phyloP scores from a whole-genome alignment of 2,888 invertebrate species.

The Leptinotarsa tumamoca region DNA sequence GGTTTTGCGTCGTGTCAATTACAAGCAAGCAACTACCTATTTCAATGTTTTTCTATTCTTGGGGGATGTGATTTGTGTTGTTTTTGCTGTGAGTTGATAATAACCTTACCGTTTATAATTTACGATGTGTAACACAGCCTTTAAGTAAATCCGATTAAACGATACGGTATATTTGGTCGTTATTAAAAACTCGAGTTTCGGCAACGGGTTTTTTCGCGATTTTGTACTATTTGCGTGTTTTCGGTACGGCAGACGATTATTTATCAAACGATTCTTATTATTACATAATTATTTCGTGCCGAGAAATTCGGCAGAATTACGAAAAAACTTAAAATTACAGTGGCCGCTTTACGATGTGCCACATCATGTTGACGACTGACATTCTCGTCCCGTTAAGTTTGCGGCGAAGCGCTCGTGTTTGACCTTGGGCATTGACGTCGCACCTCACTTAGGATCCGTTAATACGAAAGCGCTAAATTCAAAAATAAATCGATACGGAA shows the following conservation, averaged over 20 bases:
- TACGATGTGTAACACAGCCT: constrained; percentile 61
- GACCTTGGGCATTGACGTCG: constrained; percentile 48
- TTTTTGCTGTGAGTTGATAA: constrained; percentile 34
- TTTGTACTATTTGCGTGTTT: constrained; percentile 66
- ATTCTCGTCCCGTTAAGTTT: constrained; percentile 43
- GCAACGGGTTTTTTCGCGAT: constrained; percentile 63
- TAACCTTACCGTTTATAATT: constrained; percentile 55
- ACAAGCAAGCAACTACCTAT: constrained; percentile 32
- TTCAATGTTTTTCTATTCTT: constrained; percentile 42
- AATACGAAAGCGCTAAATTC: constrained; percentile 40
- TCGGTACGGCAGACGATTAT: constrained; percentile 62
- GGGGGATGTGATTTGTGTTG: constrained; percentile 27
- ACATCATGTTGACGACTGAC: constrained; percentile 68
- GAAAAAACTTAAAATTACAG: constrained; percentile 66
- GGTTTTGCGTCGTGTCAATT: constrained; percentile 51
- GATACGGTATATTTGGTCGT: constrained; percentile 57
- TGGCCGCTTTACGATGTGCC: constrained; percentile 67
- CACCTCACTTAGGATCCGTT: constrained; percentile 37
- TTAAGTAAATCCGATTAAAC: constrained; percentile 58
- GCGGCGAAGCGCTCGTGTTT: constrained; percentile 55
- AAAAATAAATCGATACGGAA: constrained; percentile 38
- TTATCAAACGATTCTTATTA: constrained; percentile 59
- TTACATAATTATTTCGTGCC: constrained; percentile 66
- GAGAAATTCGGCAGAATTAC: constrained; percentile 62
- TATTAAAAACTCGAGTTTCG: constrained; percentile 62